Evolutionary conservation across 1,140 invertebrate genomes (phyloP).

Genomic region (Amphibalanus amphitrite): DNA sequence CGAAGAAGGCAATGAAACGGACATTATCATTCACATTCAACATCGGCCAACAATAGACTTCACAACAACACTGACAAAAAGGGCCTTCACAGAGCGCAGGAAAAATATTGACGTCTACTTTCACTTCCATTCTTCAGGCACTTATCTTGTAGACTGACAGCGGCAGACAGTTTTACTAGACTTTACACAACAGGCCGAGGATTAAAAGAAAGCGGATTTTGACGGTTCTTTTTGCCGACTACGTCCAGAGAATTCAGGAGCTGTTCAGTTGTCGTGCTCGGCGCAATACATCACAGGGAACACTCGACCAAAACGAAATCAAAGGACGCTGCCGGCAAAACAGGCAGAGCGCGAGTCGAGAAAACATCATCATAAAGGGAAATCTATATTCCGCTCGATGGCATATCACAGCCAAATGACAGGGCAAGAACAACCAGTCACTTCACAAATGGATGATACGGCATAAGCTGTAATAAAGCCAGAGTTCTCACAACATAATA

Average conservation of each 20-base stretch:
- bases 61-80: neutral
- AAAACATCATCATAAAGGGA: too few relatives aligned
- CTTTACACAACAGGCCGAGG: neutral
- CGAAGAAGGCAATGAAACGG: too few relatives aligned
- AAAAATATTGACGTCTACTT: neutral
- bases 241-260: neutral
- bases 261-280: neutral
- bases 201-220: neutral
- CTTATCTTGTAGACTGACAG: neutral
- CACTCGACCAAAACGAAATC: neutral
- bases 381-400: too few relatives aligned
- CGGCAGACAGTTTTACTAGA: neutral
- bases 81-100: neutral
- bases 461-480: too few relatives aligned
- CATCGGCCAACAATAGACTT: neutral
- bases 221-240: neutral
- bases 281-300: neutral
- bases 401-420: too few relatives aligned
- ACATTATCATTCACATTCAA: too few relatives aligned
- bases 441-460: too few relatives aligned
- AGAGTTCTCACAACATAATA: too few relatives aligned
- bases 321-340: neutral
- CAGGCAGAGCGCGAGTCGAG: too few relatives aligned
- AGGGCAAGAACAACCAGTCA: too few relatives aligned
- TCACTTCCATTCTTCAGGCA: neutral